Evolutionary conservation across 2,113 vertebrate species (phyloP).

Genomic region (Sciurus niger): DNA sequence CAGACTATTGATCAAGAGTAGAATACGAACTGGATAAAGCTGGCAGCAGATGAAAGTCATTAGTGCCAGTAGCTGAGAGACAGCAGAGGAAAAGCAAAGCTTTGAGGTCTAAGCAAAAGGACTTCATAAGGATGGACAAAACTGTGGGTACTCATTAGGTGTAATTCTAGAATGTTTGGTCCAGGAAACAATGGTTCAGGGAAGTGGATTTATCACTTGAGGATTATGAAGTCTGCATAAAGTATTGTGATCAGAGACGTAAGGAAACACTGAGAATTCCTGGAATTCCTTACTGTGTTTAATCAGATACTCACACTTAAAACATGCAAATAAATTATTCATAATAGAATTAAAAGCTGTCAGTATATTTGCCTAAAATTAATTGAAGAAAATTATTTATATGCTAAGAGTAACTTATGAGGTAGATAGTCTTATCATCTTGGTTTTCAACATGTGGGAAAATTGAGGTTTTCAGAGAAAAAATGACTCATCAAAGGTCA

Average conservation of each 20-base stretch:
- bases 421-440: no score
- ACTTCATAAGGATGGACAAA: neutral
- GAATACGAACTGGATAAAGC: neutral
- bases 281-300: conserved; percentile 42
- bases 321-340: neutral
- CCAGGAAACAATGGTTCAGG: neutral
- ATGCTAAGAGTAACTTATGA: neutral
- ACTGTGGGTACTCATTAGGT: neutral
- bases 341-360: conserved; percentile 18
- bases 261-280: conserved; percentile 1
- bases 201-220: conserved; percentile 33
- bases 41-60: neutral
- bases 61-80: neutral
- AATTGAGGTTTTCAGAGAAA: conserved; percentile 32
- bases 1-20: neutral
- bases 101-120: neutral
- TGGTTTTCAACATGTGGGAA: conserved; percentile 41
- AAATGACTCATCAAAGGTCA: conserved; percentile 46
- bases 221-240: neutral
- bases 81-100: neutral
- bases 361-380: neutral
- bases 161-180: neutral
- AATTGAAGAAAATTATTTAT: conserved; percentile 12
- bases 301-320: neutral
- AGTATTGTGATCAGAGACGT: conserved; percentile 24